Evolutionary conservation across 1,140 invertebrate genomes (phyloP).

Genomic region (Drosophila arawakana): DNA sequence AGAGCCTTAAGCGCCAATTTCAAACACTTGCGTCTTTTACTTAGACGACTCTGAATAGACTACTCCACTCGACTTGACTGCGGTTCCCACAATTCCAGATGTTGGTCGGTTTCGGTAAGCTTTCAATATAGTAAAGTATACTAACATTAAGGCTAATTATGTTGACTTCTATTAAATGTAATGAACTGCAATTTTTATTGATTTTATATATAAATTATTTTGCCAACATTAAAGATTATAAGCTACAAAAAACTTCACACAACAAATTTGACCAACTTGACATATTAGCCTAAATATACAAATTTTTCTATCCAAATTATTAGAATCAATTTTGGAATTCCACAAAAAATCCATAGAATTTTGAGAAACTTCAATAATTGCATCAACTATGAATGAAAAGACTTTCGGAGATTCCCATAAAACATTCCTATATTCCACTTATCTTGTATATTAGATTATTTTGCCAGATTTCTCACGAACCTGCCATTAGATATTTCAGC

Average conservation of each 20-base stretch:
- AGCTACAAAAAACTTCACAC: too few species aligned
- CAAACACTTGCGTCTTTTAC: slow-evolving; percentile 70
- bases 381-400: not conserved
- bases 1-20: slow-evolving; percentile 57
- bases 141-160: slow-evolving; percentile 1
- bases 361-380: not conserved
- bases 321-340: not conserved
- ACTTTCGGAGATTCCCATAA: not conserved
- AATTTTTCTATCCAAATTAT: not conserved
- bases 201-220: not conserved
- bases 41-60: slow-evolving; percentile 30
- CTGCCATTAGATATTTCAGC: not conserved
- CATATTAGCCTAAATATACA: not conserved
- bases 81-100: slow-evolving; percentile 26
- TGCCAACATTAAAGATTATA: not conserved
- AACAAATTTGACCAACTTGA: too few species aligned
- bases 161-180: not conserved
- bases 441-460: too few species aligned
- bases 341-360: not conserved
- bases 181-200: not conserved
- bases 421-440: not conserved
- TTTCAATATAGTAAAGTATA: not conserved
- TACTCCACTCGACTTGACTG: slow-evolving; percentile 8
- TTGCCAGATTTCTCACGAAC: not conserved
- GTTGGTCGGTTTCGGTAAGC: slow-evolving; percentile 5